Percentiles rank a stretch among this genome's conserved stretches.
Conservation (phyloP, 2,888 invertebrate genomes). For the Thereva nobilitata region DNA sequence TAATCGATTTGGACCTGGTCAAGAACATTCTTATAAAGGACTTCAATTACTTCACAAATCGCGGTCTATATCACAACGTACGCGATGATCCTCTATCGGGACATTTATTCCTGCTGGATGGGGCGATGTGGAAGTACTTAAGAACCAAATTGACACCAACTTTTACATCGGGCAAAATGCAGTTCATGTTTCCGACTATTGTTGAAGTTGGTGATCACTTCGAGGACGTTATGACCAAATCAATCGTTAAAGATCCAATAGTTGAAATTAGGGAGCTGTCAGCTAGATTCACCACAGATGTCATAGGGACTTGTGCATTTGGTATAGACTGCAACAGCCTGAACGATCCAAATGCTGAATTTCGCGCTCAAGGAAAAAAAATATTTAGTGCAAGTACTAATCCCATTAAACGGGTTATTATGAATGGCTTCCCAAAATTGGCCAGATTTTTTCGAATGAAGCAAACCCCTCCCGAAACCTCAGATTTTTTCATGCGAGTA, state of each 20-base stretch:
- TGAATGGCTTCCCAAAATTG: constrained; percentile 47
- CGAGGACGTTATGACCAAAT: constrained; percentile 43
- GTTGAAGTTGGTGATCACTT: constrained; percentile 46
- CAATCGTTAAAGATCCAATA: constrained; percentile 44
- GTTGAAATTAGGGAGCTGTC: constrained; percentile 56
- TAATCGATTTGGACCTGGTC: constrained; percentile 53
- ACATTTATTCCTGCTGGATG: constrained; percentile 57
- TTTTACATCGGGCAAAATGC: constrained; percentile 49
- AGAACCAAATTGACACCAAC: constrained; percentile 49
- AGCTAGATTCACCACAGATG: constrained; percentile 60
- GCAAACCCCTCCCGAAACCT: not conserved
- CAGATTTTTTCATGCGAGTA: constrained; percentile 35
- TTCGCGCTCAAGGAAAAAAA: constrained; percentile 50
- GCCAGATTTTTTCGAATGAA: constrained; percentile 44
- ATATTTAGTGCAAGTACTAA: constrained; percentile 41
- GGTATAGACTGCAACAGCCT: constrained; percentile 59
- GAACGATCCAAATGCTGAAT: constrained; percentile 55
- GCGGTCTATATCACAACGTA: constrained; percentile 52
- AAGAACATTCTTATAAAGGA: constrained; percentile 50
- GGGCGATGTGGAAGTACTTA: constrained; percentile 54
- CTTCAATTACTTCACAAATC: constrained; percentile 51
- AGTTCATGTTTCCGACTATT: constrained; percentile 48
- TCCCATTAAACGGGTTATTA: constrained; percentile 47
- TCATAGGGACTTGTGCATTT: constrained; percentile 60
- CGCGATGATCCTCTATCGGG: constrained; percentile 54